These are phyloP conservation scores for Coelopa pilipes DNA, from an alignment of 2,888 invertebrate species.

Conservation along the genomic window DNA sequence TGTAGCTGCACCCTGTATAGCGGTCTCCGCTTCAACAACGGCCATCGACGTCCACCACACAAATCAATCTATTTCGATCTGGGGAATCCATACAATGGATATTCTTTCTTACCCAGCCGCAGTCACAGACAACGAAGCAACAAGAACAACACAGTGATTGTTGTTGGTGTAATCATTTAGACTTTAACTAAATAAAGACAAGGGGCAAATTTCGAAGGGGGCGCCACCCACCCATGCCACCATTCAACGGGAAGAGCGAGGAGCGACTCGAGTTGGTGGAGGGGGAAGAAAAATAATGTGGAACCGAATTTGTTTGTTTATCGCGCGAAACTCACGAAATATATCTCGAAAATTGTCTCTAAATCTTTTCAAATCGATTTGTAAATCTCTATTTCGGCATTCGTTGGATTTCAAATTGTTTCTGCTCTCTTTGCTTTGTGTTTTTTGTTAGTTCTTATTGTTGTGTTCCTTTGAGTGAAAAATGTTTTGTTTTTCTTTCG, in stretches of 20 bases:
- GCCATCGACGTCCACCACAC: background rate
- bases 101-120: background rate
- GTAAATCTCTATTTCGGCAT: conserved; percentile 53
- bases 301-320: conserved; percentile 56
- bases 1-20: no score
- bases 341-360: conserved; percentile 59
- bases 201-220: conserved; percentile 60
- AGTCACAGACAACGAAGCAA: no score
- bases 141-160: conserved; percentile 1
- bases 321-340: conserved; percentile 60
- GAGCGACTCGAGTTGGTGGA: no score
- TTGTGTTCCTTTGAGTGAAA: conserved; percentile 49
- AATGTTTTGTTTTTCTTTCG: conserved; percentile 61
- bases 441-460: background rate
- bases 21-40: no score
- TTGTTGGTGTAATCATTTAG: conserved; percentile 46
- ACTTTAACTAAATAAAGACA: conserved; percentile 55
- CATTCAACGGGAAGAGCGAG: no score
- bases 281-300: conserved; percentile 4
- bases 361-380: conserved; percentile 60
- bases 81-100: background rate
- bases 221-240: conserved; percentile 15
- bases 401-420: no score
- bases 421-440: no score
- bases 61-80: conserved; percentile 15